Evolutionary conservation across 1,140 invertebrate species (phyloP).

Genomic region (Leptinotarsa defecta): DNA sequence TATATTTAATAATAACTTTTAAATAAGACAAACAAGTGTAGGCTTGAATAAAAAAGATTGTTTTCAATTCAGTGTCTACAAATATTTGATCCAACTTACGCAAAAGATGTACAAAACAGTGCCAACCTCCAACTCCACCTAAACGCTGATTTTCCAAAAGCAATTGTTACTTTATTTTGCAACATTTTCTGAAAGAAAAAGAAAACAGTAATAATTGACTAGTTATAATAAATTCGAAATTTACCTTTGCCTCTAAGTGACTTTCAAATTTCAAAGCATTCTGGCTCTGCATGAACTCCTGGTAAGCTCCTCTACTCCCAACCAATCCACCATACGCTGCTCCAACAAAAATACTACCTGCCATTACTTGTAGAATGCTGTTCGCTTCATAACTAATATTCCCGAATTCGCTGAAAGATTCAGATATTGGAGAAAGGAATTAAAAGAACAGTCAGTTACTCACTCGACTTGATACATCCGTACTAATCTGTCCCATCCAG

Average conservation of each 20-base stretch:
- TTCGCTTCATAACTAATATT: constrained; percentile 64
- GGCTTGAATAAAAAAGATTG: not conserved
- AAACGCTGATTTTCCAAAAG: constrained; percentile 70
- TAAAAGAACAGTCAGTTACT: constrained; percentile 13
- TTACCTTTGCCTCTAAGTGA: constrained; percentile 71
- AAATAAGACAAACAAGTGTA: not conserved
- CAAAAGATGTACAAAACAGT: constrained; percentile 67
- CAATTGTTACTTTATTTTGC: constrained; percentile 67
- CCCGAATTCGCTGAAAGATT: constrained; percentile 63
- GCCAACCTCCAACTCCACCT: constrained; percentile 68
- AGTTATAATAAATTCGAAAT: constrained; percentile 19
- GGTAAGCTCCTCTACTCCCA: constrained; percentile 62
- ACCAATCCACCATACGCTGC: constrained; percentile 66
- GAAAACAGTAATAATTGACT: not conserved
- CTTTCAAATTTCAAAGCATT: constrained; percentile 69
- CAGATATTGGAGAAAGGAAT: constrained; percentile 10
- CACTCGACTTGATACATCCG: constrained; percentile 47
- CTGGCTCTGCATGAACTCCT: constrained; percentile 75
- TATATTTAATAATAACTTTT: too few relatives aligned
- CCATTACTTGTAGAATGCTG: constrained; percentile 62
- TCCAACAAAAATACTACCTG: constrained; percentile 63
- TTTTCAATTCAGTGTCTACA: not conserved
- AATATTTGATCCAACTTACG: constrained; percentile 57
- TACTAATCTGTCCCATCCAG: constrained; percentile 47
- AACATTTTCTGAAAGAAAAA: constrained; percentile 63